Percentiles rank a stretch among this genome's conserved stretches.
Conservation (phyloP, 2,888 invertebrate genomes). For the Hoplodrina blanda region DNA sequence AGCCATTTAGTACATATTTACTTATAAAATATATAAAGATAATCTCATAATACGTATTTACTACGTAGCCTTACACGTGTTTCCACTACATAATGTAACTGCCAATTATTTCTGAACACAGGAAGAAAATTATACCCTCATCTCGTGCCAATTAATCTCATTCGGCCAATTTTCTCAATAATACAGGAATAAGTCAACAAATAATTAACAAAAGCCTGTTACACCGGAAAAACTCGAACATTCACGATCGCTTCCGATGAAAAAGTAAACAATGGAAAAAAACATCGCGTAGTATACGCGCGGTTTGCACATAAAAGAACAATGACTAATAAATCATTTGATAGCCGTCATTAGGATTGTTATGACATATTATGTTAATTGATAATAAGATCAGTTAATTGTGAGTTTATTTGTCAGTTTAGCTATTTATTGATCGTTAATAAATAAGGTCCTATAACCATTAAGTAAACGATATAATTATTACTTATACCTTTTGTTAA, state of each 20-base stretch:
- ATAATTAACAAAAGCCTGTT: constrained; percentile 65
- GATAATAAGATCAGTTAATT: constrained; percentile 34
- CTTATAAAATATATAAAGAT: constrained; percentile 24
- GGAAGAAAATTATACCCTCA: constrained; percentile 33
- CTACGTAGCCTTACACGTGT: constrained; percentile 46
- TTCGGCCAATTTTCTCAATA: constrained; percentile 46
- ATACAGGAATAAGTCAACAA: constrained; percentile 55
- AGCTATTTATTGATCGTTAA: constrained; percentile 17
- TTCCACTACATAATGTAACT: constrained; percentile 9
- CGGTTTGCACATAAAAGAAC: constrained; percentile 57
- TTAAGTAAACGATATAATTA: constrained; percentile 5
- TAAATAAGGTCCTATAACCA: constrained; percentile 8
- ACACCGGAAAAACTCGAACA: constrained; percentile 83
- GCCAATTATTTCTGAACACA: constrained; percentile 24
- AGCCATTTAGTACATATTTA: constrained; percentile 15
- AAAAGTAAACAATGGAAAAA: constrained; percentile 78
- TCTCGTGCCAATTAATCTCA: constrained; percentile 44
- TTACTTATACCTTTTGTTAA: no score
- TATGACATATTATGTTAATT: constrained; percentile 48
- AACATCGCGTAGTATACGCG: constrained; percentile 54
- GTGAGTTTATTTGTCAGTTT: constrained; percentile 18
- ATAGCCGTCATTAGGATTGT: constrained; percentile 48
- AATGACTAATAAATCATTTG: constrained; percentile 49
- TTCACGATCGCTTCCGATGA: constrained; percentile 77
- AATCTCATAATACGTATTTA: constrained; percentile 13